phyloP scores from a whole-genome alignment of 2,113 vertebrate species.

The Larimichthys crocea region DNA sequence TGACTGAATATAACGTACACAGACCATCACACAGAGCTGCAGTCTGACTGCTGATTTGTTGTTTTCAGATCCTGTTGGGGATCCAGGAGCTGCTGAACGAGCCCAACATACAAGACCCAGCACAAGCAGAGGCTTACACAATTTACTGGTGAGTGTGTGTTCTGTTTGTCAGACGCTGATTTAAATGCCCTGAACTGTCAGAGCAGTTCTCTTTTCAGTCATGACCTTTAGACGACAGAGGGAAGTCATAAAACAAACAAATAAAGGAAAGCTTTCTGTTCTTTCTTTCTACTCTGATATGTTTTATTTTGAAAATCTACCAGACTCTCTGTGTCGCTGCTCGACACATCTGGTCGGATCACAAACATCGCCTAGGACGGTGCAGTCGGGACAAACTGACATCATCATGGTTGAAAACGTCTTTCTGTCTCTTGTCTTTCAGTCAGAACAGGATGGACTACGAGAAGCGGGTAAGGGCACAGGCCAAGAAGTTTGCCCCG shows the following conservation, averaged over 20 bases:
- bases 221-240: neutral
- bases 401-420: neutral
- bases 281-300: neutral
- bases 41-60: neutral
- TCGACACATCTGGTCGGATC: too few species aligned
- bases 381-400: too few species aligned
- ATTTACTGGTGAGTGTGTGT: conserved; percentile 82
- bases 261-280: neutral
- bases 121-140: conserved; percentile 86
- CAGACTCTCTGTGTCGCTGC: too few species aligned
- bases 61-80: conserved; percentile 82
- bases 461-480: conserved; percentile 85
- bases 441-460: conserved; percentile 89
- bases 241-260: neutral
- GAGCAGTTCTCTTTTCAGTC: neutral
- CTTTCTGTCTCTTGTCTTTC: conserved; percentile 31
- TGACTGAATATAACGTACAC: too few species aligned
- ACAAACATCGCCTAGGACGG: too few species aligned
- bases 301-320: too few species aligned
- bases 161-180: too few species aligned
- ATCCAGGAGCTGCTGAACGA: conserved; percentile 87
- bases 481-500: conserved; percentile 87
- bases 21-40: neutral
- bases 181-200: neutral
- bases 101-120: conserved; percentile 86